Evolutionary conservation across 2,113 vertebrate species (phyloP), one percentile per base, ranked within the genome.

Genomic region (Sterrhoptilus dennistouni): DNA sequence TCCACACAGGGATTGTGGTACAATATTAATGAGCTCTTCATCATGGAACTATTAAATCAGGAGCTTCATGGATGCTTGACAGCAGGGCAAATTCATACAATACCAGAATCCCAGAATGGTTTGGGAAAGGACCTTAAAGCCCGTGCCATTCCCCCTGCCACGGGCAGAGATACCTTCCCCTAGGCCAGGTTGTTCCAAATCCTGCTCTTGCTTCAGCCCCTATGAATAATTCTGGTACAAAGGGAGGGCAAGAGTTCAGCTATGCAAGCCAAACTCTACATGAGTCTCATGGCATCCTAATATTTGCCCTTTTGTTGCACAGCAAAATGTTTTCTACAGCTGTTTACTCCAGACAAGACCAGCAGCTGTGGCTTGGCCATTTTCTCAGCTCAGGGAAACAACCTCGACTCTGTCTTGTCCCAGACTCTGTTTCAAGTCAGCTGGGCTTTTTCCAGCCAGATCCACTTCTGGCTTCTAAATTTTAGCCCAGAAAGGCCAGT

Each of bases 281-380:
- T 5, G 42, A 74, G 45, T 92, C 86, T 80, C 27, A 40, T 9
- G 49, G 83, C 72, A 89, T 86, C 91, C 54, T 88, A 60, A 36
- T 86, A 89, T 65, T 45, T 89, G 89, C 63, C 76, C 68, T 96
- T 96, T 81, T 77, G 83, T 70, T 74, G 72, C 83, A 53, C 54
- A 83, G 93, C 57, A 83, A 57, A 92, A 89, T 90, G 59, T 83
- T 96, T 96, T 85, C 83, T 92, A 56, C 96, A 95, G 93, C 95
- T 94, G 95, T 79, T 89, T 76, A 63, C 63, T 90, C 80, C 83
- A 80, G 79, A 86, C 80, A 83, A 36, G 89, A 64, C 31, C 13
- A 94, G 86, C 93, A 95, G 95, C 91, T 96, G 96, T 83, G 91
- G 93, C 68, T 94, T 74, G 83, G 54, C 45, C 87, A 53, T 86